Conservation (phyloP, 2,888 invertebrate species). For the Tetrapedia diversipes region DNA sequence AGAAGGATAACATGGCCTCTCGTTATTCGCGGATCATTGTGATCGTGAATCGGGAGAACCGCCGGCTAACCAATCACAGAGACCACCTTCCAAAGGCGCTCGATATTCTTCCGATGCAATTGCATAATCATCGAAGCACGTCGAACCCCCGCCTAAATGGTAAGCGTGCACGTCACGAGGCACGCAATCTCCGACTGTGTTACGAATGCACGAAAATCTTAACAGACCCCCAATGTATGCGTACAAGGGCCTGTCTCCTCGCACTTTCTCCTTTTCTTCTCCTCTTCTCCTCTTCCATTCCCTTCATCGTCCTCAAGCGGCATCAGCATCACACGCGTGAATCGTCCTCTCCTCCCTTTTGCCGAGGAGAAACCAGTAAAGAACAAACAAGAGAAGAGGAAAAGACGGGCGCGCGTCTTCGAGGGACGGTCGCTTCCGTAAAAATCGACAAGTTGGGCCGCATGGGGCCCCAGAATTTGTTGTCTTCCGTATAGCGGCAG, state of each 20-base stretch:
- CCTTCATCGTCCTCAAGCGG: neutral
- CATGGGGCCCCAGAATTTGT: constrained; percentile 23
- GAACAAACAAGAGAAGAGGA: constrained; percentile 10
- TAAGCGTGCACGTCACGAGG: constrained; percentile 49
- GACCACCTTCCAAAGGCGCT: constrained; percentile 37
- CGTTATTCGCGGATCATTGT: constrained; percentile 7
- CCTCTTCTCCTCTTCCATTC: constrained; percentile 21
- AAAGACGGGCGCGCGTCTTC: neutral
- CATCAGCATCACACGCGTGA: neutral
- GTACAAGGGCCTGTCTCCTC: constrained; percentile 14
- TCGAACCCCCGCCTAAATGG: constrained; percentile 44
- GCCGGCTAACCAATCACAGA: constrained; percentile 35
- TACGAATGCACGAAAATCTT: constrained; percentile 42
- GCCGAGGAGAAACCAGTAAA: constrained; percentile 7
- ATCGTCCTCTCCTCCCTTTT: neutral
- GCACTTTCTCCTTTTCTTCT: neutral
- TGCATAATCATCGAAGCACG: constrained; percentile 55
- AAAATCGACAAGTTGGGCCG: constrained; percentile 57
- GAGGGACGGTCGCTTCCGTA: constrained; percentile 52
- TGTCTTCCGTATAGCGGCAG: constrained; percentile 46
- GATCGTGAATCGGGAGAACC: constrained; percentile 29
- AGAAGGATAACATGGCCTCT: no score
- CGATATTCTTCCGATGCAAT: constrained; percentile 51
- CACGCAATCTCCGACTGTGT: constrained; percentile 52
- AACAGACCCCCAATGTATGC: constrained; percentile 39